Conservation (phyloP, 92 coral and sea anemone species). For the Galaxea fascicularis region DNA sequence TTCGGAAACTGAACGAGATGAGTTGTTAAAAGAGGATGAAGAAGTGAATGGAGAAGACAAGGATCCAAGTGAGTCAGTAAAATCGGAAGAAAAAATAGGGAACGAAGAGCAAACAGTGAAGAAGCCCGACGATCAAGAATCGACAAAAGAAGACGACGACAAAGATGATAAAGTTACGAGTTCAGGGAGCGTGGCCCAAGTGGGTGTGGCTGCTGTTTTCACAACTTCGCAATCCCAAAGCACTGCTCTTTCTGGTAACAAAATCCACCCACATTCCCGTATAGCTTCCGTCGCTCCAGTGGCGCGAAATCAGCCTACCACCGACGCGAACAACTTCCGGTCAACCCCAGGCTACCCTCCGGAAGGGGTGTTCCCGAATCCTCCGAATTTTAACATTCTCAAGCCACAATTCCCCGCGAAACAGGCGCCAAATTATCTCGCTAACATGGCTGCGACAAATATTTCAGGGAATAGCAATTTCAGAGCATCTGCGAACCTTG, state of each 20-base stretch:
- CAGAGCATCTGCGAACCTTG: neutral
- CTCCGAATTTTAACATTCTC: constrained; percentile 21
- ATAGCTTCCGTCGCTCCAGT: constrained; percentile 52
- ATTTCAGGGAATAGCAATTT: constrained; percentile 7
- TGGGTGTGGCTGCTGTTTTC: neutral
- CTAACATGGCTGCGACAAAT: constrained; percentile 17
- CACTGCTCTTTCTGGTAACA: constrained; percentile 31
- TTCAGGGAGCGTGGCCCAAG: constrained; percentile 1
- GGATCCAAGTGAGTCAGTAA: neutral
- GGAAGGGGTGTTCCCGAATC: constrained; percentile 36
- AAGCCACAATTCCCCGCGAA: constrained; percentile 30
- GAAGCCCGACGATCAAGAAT: neutral
- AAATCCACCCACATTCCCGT: constrained; percentile 41
- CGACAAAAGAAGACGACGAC: neutral
- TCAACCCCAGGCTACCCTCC: constrained; percentile 8
- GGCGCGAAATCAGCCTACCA: constrained; percentile 33
- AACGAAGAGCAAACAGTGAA: neutral
- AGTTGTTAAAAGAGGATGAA: constrained; percentile 5
- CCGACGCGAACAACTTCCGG: constrained; percentile 27
- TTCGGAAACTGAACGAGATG: constrained; percentile 17
- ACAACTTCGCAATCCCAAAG: constrained; percentile 15
- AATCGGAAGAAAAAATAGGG: neutral
- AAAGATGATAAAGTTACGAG: constrained; percentile 8
- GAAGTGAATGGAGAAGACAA: neutral
- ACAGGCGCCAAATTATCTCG: constrained; percentile 13